Conservation (phyloP, 1,140 invertebrate genomes). For the Monomorium pharaonis region DNA sequence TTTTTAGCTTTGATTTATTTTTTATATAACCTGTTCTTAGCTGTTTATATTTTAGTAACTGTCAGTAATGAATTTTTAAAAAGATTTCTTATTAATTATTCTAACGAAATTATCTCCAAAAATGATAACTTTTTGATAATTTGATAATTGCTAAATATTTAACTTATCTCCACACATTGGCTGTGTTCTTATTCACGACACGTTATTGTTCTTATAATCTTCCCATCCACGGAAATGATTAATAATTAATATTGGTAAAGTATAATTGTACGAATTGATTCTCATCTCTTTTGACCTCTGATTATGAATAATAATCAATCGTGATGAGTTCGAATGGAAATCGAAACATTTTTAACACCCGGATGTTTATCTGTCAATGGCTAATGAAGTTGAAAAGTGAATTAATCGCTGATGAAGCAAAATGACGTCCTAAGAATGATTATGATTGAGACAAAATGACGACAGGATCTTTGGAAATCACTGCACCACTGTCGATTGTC, state of each 20-base stretch:
- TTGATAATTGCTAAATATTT: no score
- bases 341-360: background rate
- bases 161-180: background rate
- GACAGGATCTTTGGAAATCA: constrained; percentile 3
- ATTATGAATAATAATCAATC: background rate
- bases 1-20: background rate
- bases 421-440: background rate
- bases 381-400: background rate
- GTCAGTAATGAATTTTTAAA: background rate
- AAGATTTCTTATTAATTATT: background rate
- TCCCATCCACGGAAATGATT: background rate
- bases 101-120: background rate
- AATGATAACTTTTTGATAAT: background rate
- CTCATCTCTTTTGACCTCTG: background rate
- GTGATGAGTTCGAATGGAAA: background rate
- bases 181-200: background rate
- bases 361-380: background rate
- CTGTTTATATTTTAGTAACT: background rate
- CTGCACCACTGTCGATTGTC: constrained; percentile 26
- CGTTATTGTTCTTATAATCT: background rate
- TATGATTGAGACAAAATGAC: background rate
- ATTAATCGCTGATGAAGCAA: background rate
- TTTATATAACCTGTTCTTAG: background rate
- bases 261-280: background rate
- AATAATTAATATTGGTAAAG: background rate